A percentile compares a stretch with the other conserved stretches of the same genome.
Conservation (phyloP, 2,113 vertebrate genomes). For the Scolopax mira region DNA sequence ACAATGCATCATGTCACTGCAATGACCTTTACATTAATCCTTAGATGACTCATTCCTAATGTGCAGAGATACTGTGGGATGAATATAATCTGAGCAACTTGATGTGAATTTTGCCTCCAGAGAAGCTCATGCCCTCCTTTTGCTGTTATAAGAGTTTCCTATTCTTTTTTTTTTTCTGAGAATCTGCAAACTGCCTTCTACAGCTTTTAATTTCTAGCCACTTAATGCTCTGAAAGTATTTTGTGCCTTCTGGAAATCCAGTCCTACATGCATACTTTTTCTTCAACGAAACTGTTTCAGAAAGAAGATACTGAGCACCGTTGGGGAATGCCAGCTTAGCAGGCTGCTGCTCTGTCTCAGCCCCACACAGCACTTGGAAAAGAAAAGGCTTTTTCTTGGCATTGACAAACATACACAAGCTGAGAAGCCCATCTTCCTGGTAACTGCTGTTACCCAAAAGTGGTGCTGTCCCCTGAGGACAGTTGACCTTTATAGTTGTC, state of each 20-base stretch:
- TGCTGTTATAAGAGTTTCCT: neutral
- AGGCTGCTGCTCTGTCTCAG: neutral
- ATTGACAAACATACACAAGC: neutral
- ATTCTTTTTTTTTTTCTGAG: neutral
- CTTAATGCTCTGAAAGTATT: neutral
- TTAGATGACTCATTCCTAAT: neutral
- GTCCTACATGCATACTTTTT: neutral
- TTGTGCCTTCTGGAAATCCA: neutral
- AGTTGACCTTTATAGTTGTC: neutral
- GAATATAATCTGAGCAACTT: neutral
- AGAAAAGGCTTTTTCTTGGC: neutral
- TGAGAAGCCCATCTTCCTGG: neutral
- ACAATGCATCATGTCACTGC: neutral
- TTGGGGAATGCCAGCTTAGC: neutral
- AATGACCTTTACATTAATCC: neutral
- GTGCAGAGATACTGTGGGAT: neutral
- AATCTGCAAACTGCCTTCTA: neutral
- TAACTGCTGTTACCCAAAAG: neutral
- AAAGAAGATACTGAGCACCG: neutral
- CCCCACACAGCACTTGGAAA: neutral
- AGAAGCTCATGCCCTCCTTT: neutral
- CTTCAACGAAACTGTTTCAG: neutral
- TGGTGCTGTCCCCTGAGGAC: neutral
- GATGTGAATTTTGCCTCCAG: neutral
- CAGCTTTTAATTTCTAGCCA: neutral